Base-by-base conservation (phyloP, 2,888 invertebrate genomes). In the Drosophila nigricruria region DNA sequence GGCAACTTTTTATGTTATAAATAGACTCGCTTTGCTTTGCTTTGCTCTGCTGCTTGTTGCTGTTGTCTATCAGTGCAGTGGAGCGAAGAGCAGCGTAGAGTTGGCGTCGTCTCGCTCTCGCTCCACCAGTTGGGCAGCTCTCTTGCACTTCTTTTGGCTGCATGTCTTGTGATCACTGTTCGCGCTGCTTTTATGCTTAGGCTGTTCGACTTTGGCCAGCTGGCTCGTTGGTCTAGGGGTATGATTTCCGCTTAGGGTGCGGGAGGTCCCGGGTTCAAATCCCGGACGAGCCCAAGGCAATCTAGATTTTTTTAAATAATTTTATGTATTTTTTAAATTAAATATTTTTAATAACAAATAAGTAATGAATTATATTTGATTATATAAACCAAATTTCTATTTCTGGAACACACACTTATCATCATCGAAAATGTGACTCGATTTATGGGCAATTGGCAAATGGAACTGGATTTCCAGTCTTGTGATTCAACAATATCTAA, bases 171-270 rank as follows among this genome's bases (percentile, higher is more conserved):
- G 79, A 79, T 77, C 68, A 36, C 23, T 45, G 45, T 53, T 12
- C 6, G 14, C 6, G 18, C 25, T 23, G 32, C 23, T 67, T 10
- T 71, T 68, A 25, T 69, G n/a, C 34, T 34, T 25, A 32, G 25
- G 23, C 52, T 40, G 30, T 20, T 27, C 12, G 2, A 0, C 0
- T 0, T 5, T 2, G 2, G 0, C 3, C 54, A 89, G 53, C 76
- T 76, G 91, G 91, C 92, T 92, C 92, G 92, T 92, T 92, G 92
- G 92, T 93, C 93, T 93, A 93, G 93, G 93, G 93, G 93, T 92
- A 93, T 93, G 93, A 93, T 93, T 93, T 93, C 92, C 93, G 93
- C 93, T 93, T 93, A 93, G 93, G 93, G 93, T 93, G 93, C 93
- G 93, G 92, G 93, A 93, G 93, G 93, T 93, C 93, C 93, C 93